Percentiles rank a stretch among this genome's conserved stretches.
Evolutionary conservation across 2,113 vertebrate species (phyloP).

Genomic region (Cavia aperea): DNA sequence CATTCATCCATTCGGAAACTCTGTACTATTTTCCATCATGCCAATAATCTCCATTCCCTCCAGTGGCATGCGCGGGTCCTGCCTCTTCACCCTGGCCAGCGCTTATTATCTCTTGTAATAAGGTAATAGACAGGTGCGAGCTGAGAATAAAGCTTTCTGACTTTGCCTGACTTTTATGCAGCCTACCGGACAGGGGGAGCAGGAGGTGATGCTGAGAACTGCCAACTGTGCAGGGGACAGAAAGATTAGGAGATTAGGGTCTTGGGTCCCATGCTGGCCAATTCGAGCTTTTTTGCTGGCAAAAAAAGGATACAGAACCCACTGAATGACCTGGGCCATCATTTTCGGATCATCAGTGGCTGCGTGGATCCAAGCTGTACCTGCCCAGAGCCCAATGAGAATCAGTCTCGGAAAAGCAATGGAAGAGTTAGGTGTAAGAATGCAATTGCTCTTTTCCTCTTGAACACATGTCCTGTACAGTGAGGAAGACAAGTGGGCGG

Average conservation of each 20-base stretch:
- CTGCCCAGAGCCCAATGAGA: background rate
- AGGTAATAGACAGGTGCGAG: background rate
- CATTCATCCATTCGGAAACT: background rate
- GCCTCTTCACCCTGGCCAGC: background rate
- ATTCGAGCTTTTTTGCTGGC: background rate
- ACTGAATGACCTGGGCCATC: too few relatives aligned
- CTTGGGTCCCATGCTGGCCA: background rate
- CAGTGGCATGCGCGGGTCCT: background rate
- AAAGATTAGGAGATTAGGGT: background rate
- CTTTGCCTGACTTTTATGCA: background rate
- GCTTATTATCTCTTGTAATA: background rate
- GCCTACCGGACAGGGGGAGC: background rate
- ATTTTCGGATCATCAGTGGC: background rate
- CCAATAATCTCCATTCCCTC: background rate
- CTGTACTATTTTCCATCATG: background rate
- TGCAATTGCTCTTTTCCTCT: background rate
- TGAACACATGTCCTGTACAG: background rate
- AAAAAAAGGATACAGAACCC: background rate
- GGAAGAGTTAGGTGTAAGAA: background rate
- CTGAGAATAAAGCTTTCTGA: background rate
- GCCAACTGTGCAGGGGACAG: rapidly evolving
- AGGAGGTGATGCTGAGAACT: rapidly evolving
- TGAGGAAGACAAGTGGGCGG: background rate
- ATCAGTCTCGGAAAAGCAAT: background rate
- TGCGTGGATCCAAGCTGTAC: background rate